Evolutionary conservation across 64 coral and sea anemone genomes (phyloP), one percentile per base, ranked within the genome.

Genomic region (Montipora sp.): DNA sequence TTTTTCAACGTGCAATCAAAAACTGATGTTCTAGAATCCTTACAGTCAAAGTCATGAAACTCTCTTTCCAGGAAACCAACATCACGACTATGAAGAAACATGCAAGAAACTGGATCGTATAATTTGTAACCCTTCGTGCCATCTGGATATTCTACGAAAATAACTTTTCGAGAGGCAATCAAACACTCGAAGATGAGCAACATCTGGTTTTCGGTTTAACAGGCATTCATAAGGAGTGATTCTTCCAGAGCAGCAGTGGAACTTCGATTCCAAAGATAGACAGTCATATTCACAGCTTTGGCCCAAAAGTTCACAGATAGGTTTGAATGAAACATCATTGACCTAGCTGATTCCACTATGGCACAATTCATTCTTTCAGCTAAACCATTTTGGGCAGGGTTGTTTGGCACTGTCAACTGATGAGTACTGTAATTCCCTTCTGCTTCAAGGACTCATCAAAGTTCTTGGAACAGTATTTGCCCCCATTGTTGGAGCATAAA

Each of bases 271-370:
- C 90, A 7, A 1, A 80, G 22, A 90, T 96, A 93, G 55, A 69
- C 86, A 88, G 87, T 73, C 51, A 43, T 79, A 45, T 61, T 93
- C 72, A 96, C 43, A 69, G 87, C 94, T 92, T 92, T 79, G 8
- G 68, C 90, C 79, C 85, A 96, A 79, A 92, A 7, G 77, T 59
- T 21, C 88, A 77, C 6, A 60, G 44, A n/a, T 89, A 61, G 82
- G 87, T 95, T 47, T 82, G 49, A 57, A 57, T 57, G 53, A 57
- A 57, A 57, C 53, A 10, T 57, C 53, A 57, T 57, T 57, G 53
- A 3, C 3, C 88, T 46, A 75, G 69, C 86, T 50, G 92, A 94
- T 59, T 83, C 92, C 11, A 94, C 86, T 18, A 83, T 70, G 36
- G 92, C 75, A 27, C 66, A 63, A 77, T 94, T 88, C 85, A 73